Conservation (phyloP, 2,888 invertebrate genomes). For the Toxonevra muliebris region DNA sequence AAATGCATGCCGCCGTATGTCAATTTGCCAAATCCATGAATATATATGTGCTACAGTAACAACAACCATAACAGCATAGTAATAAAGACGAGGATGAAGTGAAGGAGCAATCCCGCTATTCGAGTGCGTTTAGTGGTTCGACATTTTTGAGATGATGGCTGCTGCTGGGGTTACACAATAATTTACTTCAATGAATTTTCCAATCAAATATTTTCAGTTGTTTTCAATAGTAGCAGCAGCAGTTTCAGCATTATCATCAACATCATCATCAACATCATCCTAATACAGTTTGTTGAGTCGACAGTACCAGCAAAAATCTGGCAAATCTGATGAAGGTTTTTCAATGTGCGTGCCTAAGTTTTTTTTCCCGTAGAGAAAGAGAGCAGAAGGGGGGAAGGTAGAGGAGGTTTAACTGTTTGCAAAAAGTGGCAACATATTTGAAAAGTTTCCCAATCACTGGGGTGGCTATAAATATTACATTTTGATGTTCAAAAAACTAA, state of each 20-base stretch:
- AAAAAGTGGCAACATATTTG: conserved; percentile 53
- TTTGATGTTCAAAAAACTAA: conserved; percentile 48
- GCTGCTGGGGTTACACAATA: conserved; percentile 35
- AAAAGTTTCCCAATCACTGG: conserved; percentile 58
- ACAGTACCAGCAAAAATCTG: conserved; percentile 41
- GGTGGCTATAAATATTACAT: conserved; percentile 57
- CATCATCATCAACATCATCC: not conserved
- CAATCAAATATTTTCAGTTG: conserved; percentile 55
- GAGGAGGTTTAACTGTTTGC: not conserved
- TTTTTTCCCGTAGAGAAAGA: not conserved
- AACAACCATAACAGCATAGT: not conserved
- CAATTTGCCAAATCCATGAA: not conserved
- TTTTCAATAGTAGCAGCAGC: conserved; percentile 15
- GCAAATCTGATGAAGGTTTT: conserved; percentile 34
- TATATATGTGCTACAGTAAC: not conserved
- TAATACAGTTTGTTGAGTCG: too few relatives aligned
- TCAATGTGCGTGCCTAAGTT: conserved; percentile 26
- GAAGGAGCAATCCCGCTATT: not conserved
- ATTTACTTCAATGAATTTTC: conserved; percentile 55
- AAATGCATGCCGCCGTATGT: not conserved
- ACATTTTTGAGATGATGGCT: conserved; percentile 1
- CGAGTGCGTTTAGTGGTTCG: not conserved
- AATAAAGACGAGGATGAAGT: not conserved
- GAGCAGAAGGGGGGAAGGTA: not conserved
- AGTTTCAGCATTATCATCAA: not conserved